Evolutionary conservation across 1,140 invertebrate genomes (phyloP).

Genomic region (Trichonephila clavipes): DNA sequence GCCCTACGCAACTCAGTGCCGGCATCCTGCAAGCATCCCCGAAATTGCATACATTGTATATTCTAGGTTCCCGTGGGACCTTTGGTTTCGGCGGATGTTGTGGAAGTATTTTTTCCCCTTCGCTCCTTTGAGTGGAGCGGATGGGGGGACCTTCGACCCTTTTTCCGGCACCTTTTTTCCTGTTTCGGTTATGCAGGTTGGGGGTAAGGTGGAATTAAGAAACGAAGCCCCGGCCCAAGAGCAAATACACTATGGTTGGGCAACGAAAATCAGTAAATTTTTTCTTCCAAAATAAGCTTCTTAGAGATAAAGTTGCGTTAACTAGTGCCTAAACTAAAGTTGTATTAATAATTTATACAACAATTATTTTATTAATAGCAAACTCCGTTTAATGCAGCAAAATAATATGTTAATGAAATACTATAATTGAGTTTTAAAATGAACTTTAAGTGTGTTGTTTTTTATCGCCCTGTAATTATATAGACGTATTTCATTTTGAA

Average conservation of each 20-base stretch:
- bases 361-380: too few relatives aligned
- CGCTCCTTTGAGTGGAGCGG: conserved; percentile 67
- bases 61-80: conserved; percentile 63
- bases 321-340: too few relatives aligned
- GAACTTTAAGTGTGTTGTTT: too few relatives aligned
- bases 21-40: conserved; percentile 28
- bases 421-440: too few relatives aligned
- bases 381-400: too few relatives aligned
- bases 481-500: too few relatives aligned
- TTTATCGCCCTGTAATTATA: too few relatives aligned
- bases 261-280: too few relatives aligned
- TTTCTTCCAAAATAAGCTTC: too few relatives aligned
- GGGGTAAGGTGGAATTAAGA: conserved; percentile 11
- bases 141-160: conserved; percentile 56
- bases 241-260: neutral
- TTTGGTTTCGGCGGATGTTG: conserved; percentile 59
- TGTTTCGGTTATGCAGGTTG: conserved; percentile 44
- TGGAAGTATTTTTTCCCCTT: conserved; percentile 19
- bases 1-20: neutral
- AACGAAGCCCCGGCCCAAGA: neutral
- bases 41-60: conserved; percentile 58
- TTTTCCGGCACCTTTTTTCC: conserved; percentile 68
- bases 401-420: too few relatives aligned
- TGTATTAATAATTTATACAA: too few relatives aligned
- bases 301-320: too few relatives aligned